phyloP scores from a whole-genome alignment of 2,888 invertebrate genomes.

The Aricia artaxerxes region DNA sequence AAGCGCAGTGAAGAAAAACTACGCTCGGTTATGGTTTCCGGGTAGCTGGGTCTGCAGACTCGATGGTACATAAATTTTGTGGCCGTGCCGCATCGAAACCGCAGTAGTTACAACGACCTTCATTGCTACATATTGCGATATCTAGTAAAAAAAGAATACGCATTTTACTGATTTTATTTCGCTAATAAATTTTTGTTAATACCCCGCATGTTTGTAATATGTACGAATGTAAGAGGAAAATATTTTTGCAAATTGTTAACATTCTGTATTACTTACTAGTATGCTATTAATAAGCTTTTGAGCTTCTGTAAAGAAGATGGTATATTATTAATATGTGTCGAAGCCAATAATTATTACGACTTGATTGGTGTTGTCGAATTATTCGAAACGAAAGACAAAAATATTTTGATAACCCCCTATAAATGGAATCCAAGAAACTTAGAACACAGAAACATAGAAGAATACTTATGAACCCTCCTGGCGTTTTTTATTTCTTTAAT shows the following conservation, averaged over 20 bases:
- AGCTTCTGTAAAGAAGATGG: background rate
- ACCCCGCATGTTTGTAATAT: background rate
- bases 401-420: background rate
- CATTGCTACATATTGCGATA: constrained; percentile 66
- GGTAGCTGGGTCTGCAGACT: constrained; percentile 68
- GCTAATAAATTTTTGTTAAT: constrained; percentile 19
- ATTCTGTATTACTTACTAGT: background rate
- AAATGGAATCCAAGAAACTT: constrained; percentile 22
- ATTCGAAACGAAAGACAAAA: background rate
- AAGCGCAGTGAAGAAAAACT: constrained; percentile 51
- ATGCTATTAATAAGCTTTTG: background rate
- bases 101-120: constrained; percentile 67
- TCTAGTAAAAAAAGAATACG: constrained; percentile 59
- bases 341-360: too few species aligned
- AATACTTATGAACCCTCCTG: constrained; percentile 12
- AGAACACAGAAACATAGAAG: background rate
- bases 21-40: constrained; percentile 54
- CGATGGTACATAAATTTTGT: constrained; percentile 75
- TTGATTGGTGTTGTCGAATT: background rate
- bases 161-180: constrained; percentile 20
- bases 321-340: too few species aligned
- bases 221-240: background rate
- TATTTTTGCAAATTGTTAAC: background rate
- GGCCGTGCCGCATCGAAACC: constrained; percentile 73
- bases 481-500: constrained; percentile 24